Percentiles rank a stretch among this genome's conserved stretches.
phyloP scores from a whole-genome alignment of 2,888 invertebrate genomes.

The Epistrophella euchroma region DNA sequence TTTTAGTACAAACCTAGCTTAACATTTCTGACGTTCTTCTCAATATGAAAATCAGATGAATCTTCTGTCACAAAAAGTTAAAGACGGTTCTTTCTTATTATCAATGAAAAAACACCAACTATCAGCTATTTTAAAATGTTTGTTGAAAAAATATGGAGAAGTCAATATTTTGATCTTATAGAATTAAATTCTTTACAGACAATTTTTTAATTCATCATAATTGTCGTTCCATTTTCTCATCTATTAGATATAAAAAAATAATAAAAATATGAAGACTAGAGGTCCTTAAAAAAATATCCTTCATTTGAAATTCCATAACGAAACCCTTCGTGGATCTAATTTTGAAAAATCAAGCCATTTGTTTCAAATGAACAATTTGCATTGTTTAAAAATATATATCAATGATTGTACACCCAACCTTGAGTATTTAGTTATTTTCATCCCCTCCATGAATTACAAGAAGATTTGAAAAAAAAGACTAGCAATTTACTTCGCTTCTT shows the following conservation, averaged over 20 bases:
- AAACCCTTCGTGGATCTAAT: not conserved
- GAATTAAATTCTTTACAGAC: not conserved
- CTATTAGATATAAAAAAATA: not conserved
- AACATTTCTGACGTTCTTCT: too few species aligned
- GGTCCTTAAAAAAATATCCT: not conserved
- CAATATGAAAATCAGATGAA: too few species aligned
- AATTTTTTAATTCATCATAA: not conserved
- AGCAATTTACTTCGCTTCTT: slow-evolving; percentile 25
- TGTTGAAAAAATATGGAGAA: not conserved
- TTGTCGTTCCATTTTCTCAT: too few species aligned
- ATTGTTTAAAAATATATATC: slow-evolving; percentile 1
- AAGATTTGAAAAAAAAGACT: not conserved
- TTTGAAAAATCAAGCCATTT: slow-evolving; percentile 28
- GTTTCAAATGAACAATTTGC: slow-evolving; percentile 38
- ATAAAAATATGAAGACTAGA: not conserved
- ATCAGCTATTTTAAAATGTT: not conserved
- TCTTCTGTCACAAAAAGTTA: too few species aligned
- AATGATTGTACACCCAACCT: not conserved
- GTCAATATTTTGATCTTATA: not conserved
- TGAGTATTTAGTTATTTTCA: not conserved
- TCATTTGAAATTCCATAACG: not conserved
- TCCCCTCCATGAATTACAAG: not conserved
- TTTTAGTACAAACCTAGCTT: too few species aligned
- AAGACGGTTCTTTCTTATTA: too few species aligned
- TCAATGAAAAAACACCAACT: too few species aligned